Evolutionary conservation across 2,888 invertebrate species (phyloP).

Genomic region (Linyphia triangularis): DNA sequence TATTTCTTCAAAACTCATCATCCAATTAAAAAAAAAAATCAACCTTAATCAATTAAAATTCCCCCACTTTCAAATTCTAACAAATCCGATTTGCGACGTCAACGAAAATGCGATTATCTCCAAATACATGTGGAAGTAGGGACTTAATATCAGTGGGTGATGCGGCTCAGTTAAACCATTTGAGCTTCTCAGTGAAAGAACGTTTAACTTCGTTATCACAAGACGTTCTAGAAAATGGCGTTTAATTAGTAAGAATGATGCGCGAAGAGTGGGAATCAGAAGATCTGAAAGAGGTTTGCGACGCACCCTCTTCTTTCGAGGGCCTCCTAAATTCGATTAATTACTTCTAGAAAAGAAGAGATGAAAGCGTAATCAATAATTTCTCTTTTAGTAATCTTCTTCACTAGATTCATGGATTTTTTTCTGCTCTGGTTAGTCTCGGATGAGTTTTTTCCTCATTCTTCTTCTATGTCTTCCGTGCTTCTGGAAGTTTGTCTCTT

Average conservation of each 20-base stretch:
- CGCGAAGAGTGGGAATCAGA: not conserved
- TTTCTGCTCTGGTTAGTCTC: not conserved
- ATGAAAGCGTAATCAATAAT: slow-evolving; percentile 60
- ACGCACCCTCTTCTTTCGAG: slow-evolving; percentile 20
- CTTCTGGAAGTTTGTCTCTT: not conserved
- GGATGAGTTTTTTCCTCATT: not conserved
- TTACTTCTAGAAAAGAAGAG: slow-evolving; percentile 41
- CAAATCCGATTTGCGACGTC: slow-evolving; percentile 47
- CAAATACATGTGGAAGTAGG: not conserved
- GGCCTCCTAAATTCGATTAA: slow-evolving; percentile 66
- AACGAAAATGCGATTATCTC: slow-evolving; percentile 47
- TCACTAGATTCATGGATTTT: slow-evolving; percentile 30
- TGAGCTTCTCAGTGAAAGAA: slow-evolving; percentile 8
- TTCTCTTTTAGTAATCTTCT: slow-evolving; percentile 63
- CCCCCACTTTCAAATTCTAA: slow-evolving; percentile 13
- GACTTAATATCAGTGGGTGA: not conserved
- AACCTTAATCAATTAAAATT: slow-evolving; percentile 50
- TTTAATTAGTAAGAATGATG: slow-evolving; percentile 69
- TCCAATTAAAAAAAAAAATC: not conserved
- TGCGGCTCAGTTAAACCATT: not conserved
- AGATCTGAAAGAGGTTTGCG: not conserved
- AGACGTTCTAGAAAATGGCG: slow-evolving; percentile 49
- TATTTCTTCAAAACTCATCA: not conserved
- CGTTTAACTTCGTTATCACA: slow-evolving; percentile 67
- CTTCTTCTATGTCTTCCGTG: not conserved